Evolutionary conservation across 2,888 invertebrate species (phyloP).

Genomic region (Apamea monoglypha): DNA sequence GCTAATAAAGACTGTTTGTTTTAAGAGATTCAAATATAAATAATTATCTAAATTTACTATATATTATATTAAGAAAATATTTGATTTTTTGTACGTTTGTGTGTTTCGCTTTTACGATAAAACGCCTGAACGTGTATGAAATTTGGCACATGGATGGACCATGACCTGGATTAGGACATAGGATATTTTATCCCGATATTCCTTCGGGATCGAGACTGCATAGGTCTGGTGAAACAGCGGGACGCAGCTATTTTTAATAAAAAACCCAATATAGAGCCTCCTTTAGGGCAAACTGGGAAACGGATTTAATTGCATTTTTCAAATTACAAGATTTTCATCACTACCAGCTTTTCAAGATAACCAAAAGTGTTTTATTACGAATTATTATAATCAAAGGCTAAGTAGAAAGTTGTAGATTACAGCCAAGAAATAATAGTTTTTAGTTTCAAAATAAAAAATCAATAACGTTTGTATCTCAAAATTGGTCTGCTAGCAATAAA

Average conservation of each 20-base stretch:
- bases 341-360: neutral
- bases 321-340: neutral
- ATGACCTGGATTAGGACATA: too few species aligned
- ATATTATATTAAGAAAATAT: too few species aligned
- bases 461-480: conserved; percentile 18
- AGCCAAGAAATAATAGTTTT: neutral
- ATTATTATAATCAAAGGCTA: conserved; percentile 10
- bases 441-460: conserved; percentile 16
- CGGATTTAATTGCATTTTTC: neutral
- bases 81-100: neutral
- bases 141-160: too few species aligned
- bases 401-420: conserved; percentile 49
- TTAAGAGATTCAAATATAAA: neutral
- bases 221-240: too few species aligned
- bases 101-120: too few species aligned
- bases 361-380: neutral
- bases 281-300: neutral
- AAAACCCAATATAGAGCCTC: too few species aligned
- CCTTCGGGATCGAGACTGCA: too few species aligned
- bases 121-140: neutral
- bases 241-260: neutral
- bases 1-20: neutral
- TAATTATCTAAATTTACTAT: neutral
- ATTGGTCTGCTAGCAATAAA: conserved; percentile 24
- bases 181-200: too few species aligned